Evolutionary conservation across 2,888 invertebrate genomes (phyloP).

Genomic region (Blera fallax): DNA sequence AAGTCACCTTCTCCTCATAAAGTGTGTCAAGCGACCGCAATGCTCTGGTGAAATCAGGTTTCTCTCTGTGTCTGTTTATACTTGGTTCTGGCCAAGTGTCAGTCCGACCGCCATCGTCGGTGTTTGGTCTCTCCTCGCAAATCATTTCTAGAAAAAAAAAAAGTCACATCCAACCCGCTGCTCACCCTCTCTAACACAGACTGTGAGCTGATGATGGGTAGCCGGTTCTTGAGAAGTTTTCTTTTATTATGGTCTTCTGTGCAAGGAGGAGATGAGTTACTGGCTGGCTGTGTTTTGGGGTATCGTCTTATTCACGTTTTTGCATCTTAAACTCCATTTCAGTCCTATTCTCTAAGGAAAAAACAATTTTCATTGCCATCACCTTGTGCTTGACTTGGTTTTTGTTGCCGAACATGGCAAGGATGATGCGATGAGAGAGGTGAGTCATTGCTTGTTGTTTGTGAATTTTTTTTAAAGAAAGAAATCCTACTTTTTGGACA

Average conservation of each 20-base stretch:
- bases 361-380: conserved; percentile 63
- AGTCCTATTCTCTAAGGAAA: conserved; percentile 1
- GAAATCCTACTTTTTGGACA: conserved; percentile 26
- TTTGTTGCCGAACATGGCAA: conserved; percentile 15
- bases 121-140: conserved; percentile 25
- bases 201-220: conserved; percentile 23
- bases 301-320: conserved; percentile 52
- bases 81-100: conserved; percentile 51
- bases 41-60: conserved; percentile 72
- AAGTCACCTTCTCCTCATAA: conserved; percentile 70
- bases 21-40: conserved; percentile 73
- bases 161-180: conserved; percentile 9
- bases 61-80: conserved; percentile 46
- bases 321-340: conserved; percentile 55
- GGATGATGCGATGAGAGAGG: conserved; percentile 19
- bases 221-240: conserved; percentile 62
- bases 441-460: conserved; percentile 47
- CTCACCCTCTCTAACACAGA: conserved; percentile 3
- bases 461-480: not conserved
- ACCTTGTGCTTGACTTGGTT: conserved; percentile 48
- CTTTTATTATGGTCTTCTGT: conserved; percentile 39
- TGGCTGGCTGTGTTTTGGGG: conserved; percentile 22
- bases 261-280: conserved; percentile 52
- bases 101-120: not conserved
- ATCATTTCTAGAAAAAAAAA: conserved; percentile 20